Evolutionary conservation across 1,140 invertebrate species (phyloP), one percentile per base, ranked within the genome.

Genomic region (Drosophila kanapiae): DNA sequence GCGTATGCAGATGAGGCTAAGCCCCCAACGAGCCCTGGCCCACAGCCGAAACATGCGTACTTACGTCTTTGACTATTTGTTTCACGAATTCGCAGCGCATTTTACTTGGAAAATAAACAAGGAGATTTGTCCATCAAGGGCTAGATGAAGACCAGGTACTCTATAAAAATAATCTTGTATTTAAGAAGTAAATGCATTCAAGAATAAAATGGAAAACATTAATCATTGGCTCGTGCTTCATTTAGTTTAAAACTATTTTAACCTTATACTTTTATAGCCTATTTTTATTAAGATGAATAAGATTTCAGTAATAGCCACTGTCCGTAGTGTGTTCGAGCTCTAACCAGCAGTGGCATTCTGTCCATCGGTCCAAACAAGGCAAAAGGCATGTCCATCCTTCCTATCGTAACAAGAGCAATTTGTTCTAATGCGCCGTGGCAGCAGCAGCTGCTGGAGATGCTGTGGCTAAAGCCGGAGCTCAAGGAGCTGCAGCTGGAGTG

Each of bases 341-440:
- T 45, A 53, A 74, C 57, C 72, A 79, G 78, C 85, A 83, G 83
- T 88, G 80, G 84, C 85, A 81, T 68, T 81, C 82, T 80, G 84
- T 90, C 74, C 85, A 71, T 81, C 57, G 81, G 81, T 78, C 85
- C 85, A 90, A 90, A 88, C 85, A 88, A 85, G 85, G 85, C 70
- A 90, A 88, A 78, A 78, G 78, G 85, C 85, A 88, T 85, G 85
- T 85, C 74, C 81, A 90, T 81, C 86, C 74, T 78, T 84, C 77
- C 85, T 81, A 88, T 90, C 85, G 85, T 77, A 88, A 88, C 85
- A 88, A 88, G 85, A 90, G 86, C 85, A 88, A 88, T 90, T 88
- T 88, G 84, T 88, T 88, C 84, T 88, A 88, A 88, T 88, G 84
- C 81, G 74, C 78, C 72, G 54, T 84, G 81, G 85, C 84, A 87